phyloP scores from a whole-genome alignment of 2,888 invertebrate genomes.

The Cryptus armator region DNA sequence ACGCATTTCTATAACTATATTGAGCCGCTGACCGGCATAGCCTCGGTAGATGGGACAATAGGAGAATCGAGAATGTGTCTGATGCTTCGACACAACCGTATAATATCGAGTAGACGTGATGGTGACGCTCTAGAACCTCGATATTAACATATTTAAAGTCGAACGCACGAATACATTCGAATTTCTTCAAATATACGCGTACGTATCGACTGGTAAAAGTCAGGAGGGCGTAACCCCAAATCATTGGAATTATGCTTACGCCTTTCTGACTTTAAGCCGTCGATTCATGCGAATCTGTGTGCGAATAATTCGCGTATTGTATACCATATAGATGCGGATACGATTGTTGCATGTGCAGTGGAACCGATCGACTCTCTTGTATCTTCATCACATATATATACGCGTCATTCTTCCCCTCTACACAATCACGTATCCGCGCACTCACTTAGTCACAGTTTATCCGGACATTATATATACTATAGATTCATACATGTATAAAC shows the following conservation, averaged over 20 bases:
- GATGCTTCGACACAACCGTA: slow-evolving; percentile 26
- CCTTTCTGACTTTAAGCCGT: neutral
- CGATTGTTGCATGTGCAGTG: slow-evolving; percentile 4
- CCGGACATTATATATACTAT: slow-evolving; percentile 21
- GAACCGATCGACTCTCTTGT: slow-evolving; percentile 38
- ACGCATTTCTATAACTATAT: slow-evolving; percentile 29
- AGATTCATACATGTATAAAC: slow-evolving; percentile 20
- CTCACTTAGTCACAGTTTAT: slow-evolving; percentile 51
- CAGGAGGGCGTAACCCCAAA: slow-evolving; percentile 7
- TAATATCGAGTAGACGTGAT: slow-evolving; percentile 39
- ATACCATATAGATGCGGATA: neutral
- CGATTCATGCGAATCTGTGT: neutral
- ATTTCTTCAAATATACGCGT: neutral
- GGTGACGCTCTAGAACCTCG: slow-evolving; percentile 24
- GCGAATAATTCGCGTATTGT: slow-evolving; percentile 17
- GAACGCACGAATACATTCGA: slow-evolving; percentile 31
- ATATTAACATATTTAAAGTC: slow-evolving; percentile 67
- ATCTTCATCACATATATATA: slow-evolving; percentile 21
- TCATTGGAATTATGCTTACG: neutral
- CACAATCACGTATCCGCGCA: slow-evolving; percentile 42
- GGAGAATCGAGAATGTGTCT: slow-evolving; percentile 54
- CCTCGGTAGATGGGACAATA: slow-evolving; percentile 54
- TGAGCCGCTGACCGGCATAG: slow-evolving; percentile 41
- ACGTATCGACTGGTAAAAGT: neutral
- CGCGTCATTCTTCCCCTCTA: slow-evolving; percentile 25